These are phyloP conservation scores for Calameuta pallipes DNA, from an alignment of 2,888 invertebrate species.

Conservation along the genomic window DNA sequence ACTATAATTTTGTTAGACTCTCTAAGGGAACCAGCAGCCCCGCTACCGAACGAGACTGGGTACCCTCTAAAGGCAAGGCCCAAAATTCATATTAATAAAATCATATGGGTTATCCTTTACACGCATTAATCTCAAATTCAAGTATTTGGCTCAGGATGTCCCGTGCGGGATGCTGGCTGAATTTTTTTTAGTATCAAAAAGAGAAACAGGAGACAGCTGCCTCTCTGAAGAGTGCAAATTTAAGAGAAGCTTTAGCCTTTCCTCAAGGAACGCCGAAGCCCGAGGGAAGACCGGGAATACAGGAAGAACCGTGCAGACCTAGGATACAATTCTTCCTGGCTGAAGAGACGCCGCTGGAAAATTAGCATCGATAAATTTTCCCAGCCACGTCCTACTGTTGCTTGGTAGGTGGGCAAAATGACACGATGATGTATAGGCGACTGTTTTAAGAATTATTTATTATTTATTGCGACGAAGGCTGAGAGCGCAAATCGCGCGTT, in stretches of 20 bases:
- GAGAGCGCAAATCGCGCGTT: slow-evolving; percentile 22
- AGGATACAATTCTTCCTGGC: slow-evolving; percentile 56
- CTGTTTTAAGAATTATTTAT: slow-evolving; percentile 66
- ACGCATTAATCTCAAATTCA: not conserved
- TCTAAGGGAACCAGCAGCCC: not conserved
- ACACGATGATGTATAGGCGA: slow-evolving; percentile 65
- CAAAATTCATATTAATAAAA: not conserved
- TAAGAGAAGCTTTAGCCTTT: slow-evolving; percentile 39
- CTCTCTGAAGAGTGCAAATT: slow-evolving; percentile 18
- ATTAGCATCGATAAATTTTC: slow-evolving; percentile 67
- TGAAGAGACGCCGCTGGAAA: slow-evolving; percentile 57
- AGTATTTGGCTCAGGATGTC: not conserved
- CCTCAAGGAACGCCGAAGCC: slow-evolving; percentile 3
- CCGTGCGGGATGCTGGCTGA: not conserved
- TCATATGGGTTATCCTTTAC: not conserved
- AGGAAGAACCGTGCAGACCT: slow-evolving; percentile 30
- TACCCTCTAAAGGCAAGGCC: not conserved
- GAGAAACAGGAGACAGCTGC: not conserved
- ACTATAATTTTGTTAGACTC: not conserved
- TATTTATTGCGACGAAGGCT: slow-evolving; percentile 56
- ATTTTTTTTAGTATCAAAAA: not conserved
- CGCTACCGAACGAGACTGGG: not conserved
- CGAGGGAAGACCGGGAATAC: slow-evolving; percentile 26
- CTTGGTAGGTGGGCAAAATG: slow-evolving; percentile 57
- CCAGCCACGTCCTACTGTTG: slow-evolving; percentile 47